Percentiles rank a stretch among this genome's conserved stretches.
Conservation (phyloP, 2,797 vertebrate species). For the Serranus cabrilla region DNA sequence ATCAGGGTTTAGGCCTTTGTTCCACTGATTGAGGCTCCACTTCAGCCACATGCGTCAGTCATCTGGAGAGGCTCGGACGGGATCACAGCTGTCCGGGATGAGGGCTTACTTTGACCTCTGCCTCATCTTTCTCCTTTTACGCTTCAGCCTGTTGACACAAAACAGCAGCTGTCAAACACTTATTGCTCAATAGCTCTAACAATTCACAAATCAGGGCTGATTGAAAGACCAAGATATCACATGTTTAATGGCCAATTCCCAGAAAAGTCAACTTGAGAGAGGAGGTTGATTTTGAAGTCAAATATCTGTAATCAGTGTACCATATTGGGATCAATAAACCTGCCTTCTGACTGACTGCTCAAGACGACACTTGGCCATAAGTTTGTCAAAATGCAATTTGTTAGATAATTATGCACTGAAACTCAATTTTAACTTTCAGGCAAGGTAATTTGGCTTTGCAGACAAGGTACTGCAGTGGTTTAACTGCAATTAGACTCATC, state of each 20-base stretch:
- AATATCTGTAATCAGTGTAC: neutral
- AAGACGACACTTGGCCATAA: neutral
- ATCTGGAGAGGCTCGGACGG: constrained; percentile 42
- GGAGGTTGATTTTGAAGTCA: no score
- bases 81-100: constrained; percentile 69
- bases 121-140: constrained; percentile 98
- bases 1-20: neutral
- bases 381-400: neutral
- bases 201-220: neutral
- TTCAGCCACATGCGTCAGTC: constrained; percentile 31
- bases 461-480: fast-evolving
- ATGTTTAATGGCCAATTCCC: neutral
- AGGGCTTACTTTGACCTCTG: constrained; percentile 95
- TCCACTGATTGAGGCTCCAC: constrained; percentile 8
- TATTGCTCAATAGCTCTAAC: fast-evolving
- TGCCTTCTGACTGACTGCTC: neutral
- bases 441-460: neutral
- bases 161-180: neutral
- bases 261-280: no score
- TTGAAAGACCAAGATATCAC: fast-evolving
- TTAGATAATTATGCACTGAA: no score
- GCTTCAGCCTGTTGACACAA: constrained; percentile 90
- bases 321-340: neutral
- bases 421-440: neutral
- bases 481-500: no score